Conservation (phyloP, 2,888 invertebrate genomes). For the Scaptomyza parva region DNA sequence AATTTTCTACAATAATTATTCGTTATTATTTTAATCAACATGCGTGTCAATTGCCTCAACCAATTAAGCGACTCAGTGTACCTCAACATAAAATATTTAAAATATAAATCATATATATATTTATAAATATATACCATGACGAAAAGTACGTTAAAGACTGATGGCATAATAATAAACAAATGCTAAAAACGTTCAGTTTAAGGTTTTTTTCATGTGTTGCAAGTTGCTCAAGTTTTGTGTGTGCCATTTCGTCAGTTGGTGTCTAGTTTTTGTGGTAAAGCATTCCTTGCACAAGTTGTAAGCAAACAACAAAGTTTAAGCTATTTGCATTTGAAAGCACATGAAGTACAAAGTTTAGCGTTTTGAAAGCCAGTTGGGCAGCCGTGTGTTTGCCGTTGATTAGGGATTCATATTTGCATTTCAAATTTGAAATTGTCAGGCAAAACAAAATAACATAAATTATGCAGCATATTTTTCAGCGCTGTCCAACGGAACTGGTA, state of each 20-base stretch:
- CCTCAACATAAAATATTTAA: background rate
- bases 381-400: conserved; percentile 23
- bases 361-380: conserved; percentile 10
- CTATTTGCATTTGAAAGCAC: conserved; percentile 21
- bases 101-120: background rate
- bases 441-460: conserved; percentile 37
- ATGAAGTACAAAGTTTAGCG: conserved; percentile 18
- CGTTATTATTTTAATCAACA: background rate
- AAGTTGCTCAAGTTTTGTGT: background rate
- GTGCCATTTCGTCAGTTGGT: conserved; percentile 11
- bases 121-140: background rate
- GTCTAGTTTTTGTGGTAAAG: conserved; percentile 17
- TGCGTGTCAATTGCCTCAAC: background rate
- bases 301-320: conserved; percentile 15
- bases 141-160: background rate
- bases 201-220: background rate
- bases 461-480: conserved; percentile 31
- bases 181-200: background rate
- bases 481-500: conserved; percentile 6
- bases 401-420: conserved; percentile 45
- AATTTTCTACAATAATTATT: background rate
- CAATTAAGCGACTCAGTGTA: background rate
- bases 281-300: conserved; percentile 5
- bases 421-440: conserved; percentile 32
- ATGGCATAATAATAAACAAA: background rate